These are phyloP conservation scores for Sebastes nivosus DNA, from an alignment of 2,797 vertebrate genomes.

Conservation along the genomic window DNA sequence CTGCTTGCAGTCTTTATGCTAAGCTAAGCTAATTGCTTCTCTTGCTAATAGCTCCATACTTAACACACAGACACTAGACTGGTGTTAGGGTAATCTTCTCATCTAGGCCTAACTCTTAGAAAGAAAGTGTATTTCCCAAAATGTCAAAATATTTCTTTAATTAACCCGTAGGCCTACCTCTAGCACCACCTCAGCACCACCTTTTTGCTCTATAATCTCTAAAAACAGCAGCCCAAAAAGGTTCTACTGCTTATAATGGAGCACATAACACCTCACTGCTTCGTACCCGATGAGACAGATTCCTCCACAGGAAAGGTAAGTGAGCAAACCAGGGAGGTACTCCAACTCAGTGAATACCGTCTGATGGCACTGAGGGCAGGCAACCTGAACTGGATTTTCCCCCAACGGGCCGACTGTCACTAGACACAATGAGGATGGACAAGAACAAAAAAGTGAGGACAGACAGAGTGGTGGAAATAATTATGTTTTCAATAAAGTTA, in stretches of 20 bases:
- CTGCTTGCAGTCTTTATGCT: not conserved
- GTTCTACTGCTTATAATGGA: not conserved
- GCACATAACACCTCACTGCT: not conserved
- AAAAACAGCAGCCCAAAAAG: not conserved
- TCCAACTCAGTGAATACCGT: constrained; percentile 64
- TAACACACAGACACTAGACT: not conserved
- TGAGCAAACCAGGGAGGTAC: constrained; percentile 65
- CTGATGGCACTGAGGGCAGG: constrained; percentile 66
- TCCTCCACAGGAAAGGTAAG: constrained; percentile 74
- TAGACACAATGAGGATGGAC: not conserved
- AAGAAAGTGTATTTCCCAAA: too few relatives aligned
- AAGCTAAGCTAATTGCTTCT: not conserved
- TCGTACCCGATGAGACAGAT: constrained; percentile 72
- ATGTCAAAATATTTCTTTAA: not conserved
- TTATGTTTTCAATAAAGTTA: not conserved
- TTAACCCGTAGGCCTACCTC: not conserved
- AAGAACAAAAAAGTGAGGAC: not conserved
- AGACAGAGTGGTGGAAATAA: not conserved
- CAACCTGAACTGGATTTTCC: constrained; percentile 60
- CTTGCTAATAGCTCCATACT: not conserved
- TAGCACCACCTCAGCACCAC: not conserved
- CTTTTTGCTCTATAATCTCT: too few relatives aligned
- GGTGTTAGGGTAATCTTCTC: not conserved
- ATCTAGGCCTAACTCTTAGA: not conserved
- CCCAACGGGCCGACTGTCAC: constrained; percentile 24